Evolutionary conservation across 2,888 invertebrate genomes (phyloP).

Genomic region (Sericinus montela): DNA sequence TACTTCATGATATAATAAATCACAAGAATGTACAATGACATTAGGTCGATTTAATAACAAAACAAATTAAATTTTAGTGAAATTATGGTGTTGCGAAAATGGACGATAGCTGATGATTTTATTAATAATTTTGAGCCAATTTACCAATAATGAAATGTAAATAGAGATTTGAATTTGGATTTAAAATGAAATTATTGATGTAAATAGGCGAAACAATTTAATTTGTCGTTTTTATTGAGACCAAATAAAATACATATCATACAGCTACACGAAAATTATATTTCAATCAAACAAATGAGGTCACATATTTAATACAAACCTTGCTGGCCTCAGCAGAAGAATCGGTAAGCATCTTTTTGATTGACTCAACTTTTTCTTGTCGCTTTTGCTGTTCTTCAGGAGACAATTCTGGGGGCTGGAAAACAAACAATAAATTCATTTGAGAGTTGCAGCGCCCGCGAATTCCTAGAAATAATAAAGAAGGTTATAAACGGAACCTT

Average conservation of each 20-base stretch:
- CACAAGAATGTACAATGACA: not conserved
- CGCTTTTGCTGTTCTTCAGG: constrained; percentile 91
- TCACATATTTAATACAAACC: constrained; percentile 36
- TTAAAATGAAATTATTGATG: too few relatives aligned
- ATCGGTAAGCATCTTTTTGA: constrained; percentile 93
- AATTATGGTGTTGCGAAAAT: not conserved
- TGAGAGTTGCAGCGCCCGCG: too few relatives aligned
- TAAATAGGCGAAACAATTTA: not conserved
- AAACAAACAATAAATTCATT: not conserved
- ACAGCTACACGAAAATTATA: not conserved
- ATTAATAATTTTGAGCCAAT: not conserved
- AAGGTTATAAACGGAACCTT: too few relatives aligned
- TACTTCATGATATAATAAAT: not conserved
- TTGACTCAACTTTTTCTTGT: constrained; percentile 92
- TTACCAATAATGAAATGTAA: too few relatives aligned
- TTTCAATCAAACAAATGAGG: constrained; percentile 1
- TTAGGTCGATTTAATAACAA: not conserved
- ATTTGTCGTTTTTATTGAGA: not conserved
- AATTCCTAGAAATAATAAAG: too few relatives aligned
- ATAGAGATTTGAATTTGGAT: too few relatives aligned
- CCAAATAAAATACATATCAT: not conserved
- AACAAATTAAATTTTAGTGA: not conserved
- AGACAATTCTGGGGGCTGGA: constrained; percentile 87
- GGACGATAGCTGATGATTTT: not conserved
- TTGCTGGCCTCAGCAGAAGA: constrained; percentile 72